Evolutionary conservation across 1,140 invertebrate genomes (phyloP).

Genomic region (Eulimnadia texana): DNA sequence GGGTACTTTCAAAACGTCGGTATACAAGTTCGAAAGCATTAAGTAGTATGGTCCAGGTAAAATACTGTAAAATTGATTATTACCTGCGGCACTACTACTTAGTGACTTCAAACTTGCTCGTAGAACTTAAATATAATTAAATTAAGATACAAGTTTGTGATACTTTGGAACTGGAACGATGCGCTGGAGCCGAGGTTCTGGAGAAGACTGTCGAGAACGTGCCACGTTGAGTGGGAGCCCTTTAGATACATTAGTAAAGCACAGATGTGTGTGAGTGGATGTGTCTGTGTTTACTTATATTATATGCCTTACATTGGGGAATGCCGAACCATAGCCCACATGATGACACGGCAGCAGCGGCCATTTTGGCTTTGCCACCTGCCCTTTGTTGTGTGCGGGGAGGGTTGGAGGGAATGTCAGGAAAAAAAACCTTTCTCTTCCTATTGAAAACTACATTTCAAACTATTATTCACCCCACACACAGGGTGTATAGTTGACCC

Average conservation of each 20-base stretch:
- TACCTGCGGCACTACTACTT: slow-evolving; percentile 14
- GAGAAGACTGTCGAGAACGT: neutral
- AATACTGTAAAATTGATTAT: neutral
- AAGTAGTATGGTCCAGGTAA: slow-evolving; percentile 13
- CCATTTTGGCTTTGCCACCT: neutral
- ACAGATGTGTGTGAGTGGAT: neutral
- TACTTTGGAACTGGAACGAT: neutral
- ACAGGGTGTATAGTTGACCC: no score
- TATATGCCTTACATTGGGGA: neutral
- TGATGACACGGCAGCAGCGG: neutral
- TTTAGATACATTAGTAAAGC: neutral
- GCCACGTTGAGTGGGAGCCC: neutral
- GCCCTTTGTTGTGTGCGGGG: neutral
- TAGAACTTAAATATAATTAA: neutral
- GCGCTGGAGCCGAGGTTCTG: neutral
- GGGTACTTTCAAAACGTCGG: neutral
- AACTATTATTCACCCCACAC: no score
- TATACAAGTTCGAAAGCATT: neutral
- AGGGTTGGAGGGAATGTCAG: neutral
- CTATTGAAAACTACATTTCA: no score
- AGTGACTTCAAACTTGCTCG: neutral
- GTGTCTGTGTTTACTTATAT: neutral
- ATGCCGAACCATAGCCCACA: neutral
- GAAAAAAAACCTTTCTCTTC: no score
- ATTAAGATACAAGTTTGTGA: neutral